phyloP scores from a whole-genome alignment of 2,113 vertebrate species.

The Chamaetylas fuelleborni region DNA sequence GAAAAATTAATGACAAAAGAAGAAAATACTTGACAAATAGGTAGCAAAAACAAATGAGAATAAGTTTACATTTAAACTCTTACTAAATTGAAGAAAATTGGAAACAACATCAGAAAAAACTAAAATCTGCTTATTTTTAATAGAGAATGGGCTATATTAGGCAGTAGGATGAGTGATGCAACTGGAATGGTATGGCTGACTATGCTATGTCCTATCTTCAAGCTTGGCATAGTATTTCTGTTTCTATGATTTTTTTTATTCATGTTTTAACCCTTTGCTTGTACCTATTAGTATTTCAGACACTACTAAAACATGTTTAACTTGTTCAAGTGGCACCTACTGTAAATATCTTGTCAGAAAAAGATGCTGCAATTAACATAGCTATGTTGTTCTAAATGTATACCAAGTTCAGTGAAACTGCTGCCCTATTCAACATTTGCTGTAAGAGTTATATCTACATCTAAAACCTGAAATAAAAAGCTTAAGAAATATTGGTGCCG shows the following conservation, averaged over 20 bases:
- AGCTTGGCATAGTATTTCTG: not conserved
- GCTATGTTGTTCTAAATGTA: not conserved
- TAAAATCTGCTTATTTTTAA: not conserved
- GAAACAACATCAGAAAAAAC: not conserved
- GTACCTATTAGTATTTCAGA: not conserved
- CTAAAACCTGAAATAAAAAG: conserved; percentile 9
- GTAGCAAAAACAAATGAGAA: not conserved
- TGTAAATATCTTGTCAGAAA: not conserved
- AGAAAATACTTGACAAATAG: not conserved
- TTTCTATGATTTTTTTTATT: not conserved
- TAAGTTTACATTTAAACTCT: not conserved
- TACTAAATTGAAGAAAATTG: not conserved
- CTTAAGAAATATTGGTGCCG: conserved; percentile 38
- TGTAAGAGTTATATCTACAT: not conserved
- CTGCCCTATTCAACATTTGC: not conserved
- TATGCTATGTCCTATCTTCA: not conserved
- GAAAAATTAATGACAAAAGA: not conserved
- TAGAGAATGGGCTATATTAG: not conserved
- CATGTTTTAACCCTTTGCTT: not conserved
- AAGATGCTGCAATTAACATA: not conserved
- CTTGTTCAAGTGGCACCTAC: not conserved
- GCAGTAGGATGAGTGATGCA: not conserved
- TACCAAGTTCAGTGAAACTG: not conserved
- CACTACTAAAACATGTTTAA: not conserved
- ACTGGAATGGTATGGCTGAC: not conserved